A percentile compares a stretch with the other conserved stretches of the same genome.
These are phyloP conservation scores for Epinotia ramella DNA, from an alignment of 2,888 invertebrate species.

Conservation along the genomic window DNA sequence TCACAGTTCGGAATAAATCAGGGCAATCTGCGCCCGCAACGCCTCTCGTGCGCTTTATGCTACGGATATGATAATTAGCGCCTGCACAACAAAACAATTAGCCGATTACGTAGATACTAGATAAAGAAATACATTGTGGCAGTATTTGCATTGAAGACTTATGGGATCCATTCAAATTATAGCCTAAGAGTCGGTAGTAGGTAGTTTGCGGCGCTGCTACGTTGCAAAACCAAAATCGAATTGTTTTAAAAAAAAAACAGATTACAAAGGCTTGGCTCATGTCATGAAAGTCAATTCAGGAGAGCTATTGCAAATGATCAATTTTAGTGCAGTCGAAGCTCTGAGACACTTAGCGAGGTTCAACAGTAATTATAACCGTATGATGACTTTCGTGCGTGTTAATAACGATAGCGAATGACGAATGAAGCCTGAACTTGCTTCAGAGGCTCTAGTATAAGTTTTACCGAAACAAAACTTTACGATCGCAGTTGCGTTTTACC, in stretches of 20 bases:
- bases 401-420: too few relatives aligned
- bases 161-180: conserved; percentile 39
- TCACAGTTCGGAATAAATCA: conserved; percentile 75
- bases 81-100: conserved; percentile 69
- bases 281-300: background rate
- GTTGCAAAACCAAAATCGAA: conserved; percentile 6
- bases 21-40: conserved; percentile 66
- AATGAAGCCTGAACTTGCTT: too few relatives aligned
- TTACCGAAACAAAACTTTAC: too few relatives aligned
- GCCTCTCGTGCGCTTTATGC: conserved; percentile 72
- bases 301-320: background rate
- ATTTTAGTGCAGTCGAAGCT: background rate
- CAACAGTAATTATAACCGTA: background rate
- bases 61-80: conserved; percentile 72
- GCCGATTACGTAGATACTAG: conserved; percentile 75
- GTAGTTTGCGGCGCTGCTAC: background rate
- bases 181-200: conserved; percentile 15
- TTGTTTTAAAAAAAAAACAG: background rate
- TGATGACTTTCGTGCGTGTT: background rate
- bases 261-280: background rate
- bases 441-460: too few relatives aligned
- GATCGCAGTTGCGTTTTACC: too few relatives aligned
- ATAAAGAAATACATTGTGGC: conserved; percentile 58
- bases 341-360: background rate
- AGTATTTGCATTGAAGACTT: conserved; percentile 30